Evolutionary conservation across 2,888 invertebrate species (phyloP).

Genomic region (Endotricha flammealis): DNA sequence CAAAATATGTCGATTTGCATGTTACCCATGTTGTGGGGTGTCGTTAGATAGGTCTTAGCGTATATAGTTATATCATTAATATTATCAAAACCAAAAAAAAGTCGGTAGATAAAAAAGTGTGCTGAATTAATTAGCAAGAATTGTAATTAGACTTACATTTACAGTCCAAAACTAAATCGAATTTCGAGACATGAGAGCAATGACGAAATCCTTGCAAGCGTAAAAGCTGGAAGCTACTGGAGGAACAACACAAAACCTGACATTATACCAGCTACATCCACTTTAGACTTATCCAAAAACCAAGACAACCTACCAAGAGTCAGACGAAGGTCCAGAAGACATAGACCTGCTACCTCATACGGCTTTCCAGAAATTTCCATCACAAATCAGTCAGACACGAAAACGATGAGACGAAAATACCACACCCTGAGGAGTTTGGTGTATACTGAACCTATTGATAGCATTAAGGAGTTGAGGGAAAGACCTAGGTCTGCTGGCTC

Average conservation of each 20-base stretch:
- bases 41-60: too few relatives aligned
- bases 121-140: too few relatives aligned
- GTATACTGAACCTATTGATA: constrained; percentile 65
- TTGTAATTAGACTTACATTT: too few relatives aligned
- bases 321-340: constrained; percentile 44
- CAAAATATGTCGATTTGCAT: too few relatives aligned
- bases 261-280: constrained; percentile 53
- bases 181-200: constrained; percentile 53
- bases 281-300: constrained; percentile 33
- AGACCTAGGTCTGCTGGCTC: constrained; percentile 67
- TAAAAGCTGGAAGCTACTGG: constrained; percentile 63
- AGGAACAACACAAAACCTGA: constrained; percentile 62
- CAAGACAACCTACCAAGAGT: constrained; percentile 40
- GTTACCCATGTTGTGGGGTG: too few relatives aligned
- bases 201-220: constrained; percentile 60
- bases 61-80: too few relatives aligned
- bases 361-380: constrained; percentile 69
- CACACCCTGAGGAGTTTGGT: constrained; percentile 55
- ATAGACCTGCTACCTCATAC: constrained; percentile 49
- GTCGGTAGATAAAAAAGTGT: too few relatives aligned
- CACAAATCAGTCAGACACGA: constrained; percentile 54
- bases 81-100: too few relatives aligned
- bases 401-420: constrained; percentile 46
- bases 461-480: constrained; percentile 52
- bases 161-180: constrained; percentile 31